Evolutionary conservation across 2,888 invertebrate species (phyloP), one percentile per base, ranked within the genome.

Genomic region (Cantharis flavilabris): DNA sequence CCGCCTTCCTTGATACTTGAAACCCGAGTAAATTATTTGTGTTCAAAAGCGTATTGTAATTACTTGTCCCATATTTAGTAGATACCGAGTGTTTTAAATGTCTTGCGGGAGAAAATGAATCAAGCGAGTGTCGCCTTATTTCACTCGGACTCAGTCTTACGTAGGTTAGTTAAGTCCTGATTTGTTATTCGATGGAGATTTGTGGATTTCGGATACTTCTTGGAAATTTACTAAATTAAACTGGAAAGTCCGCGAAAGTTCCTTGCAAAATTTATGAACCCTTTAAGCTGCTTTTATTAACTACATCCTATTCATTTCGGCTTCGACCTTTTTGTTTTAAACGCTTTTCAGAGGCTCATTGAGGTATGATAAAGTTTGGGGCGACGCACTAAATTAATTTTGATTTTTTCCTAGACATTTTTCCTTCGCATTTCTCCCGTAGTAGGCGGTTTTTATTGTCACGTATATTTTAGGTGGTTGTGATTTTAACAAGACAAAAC

Each of bases 51-150:
- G 18, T 20, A 85, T 85, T 84, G 86, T 85, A 86, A 86, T 86
- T 86, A 86, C 85, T 84, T 84, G 82, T 84, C 84, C 87, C 86
- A 87, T 87, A 87, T 88, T 88, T 87, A 88, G 86, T 86, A 84
- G 85, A 84, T 83, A 83, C 84, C 85, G 84, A 84, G 85, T 86
- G 87, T 86, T 87, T 86, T 86, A 86, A 87, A 86, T 85, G 86
- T 84, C 85, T 84, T 84, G 71, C 79, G 83, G 84, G 85, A 84
- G 83, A 79, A 80, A 84, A 85, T 87, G 85, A 86, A 86, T 87
- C 87, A 86, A 81, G 75, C 78, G 79, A 80, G 79, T 83, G 86
- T 86, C 86, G 85, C 83, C 86, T 84, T 86, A 86, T 85, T 85
- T 86, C 83, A 87, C 86, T 84, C 83, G 82, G 83, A 84, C 85